phyloP scores from a whole-genome alignment of 2,888 invertebrate genomes.

The Xylocampa areola region DNA sequence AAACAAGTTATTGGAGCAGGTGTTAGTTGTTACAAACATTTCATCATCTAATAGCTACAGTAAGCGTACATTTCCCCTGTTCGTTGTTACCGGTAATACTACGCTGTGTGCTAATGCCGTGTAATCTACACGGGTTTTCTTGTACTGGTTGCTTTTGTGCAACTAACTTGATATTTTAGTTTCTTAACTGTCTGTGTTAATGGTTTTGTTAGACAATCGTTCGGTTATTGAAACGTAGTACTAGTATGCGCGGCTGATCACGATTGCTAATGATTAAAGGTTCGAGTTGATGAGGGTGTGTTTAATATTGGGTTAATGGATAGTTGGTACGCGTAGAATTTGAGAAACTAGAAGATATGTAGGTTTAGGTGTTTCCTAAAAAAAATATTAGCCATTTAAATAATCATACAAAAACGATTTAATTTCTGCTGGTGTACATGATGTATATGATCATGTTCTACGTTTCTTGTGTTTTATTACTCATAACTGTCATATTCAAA shows the following conservation, averaged over 20 bases:
- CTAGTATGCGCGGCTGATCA: constrained; percentile 45
- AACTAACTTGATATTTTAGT: constrained; percentile 62
- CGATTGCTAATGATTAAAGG: constrained; percentile 48
- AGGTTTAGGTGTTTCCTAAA: too few species aligned
- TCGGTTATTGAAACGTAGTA: constrained; percentile 41
- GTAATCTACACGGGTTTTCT: constrained; percentile 60
- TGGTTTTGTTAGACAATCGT: constrained; percentile 49
- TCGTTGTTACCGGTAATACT: constrained; percentile 59
- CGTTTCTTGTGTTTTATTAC: background rate
- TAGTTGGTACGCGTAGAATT: too few species aligned
- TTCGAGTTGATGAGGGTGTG: background rate
- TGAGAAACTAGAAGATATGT: too few species aligned
- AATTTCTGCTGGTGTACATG: too few species aligned
- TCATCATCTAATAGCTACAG: constrained; percentile 53
- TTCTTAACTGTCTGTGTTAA: constrained; percentile 48
- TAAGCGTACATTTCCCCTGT: constrained; percentile 55
- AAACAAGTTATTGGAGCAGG: constrained; percentile 45
- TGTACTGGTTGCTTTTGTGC: constrained; percentile 58
- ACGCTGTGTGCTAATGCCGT: constrained; percentile 54
- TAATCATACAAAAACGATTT: too few species aligned
- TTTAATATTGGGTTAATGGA: too few species aligned
- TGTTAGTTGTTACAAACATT: constrained; percentile 50
- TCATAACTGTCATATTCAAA: background rate
- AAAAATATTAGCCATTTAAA: too few species aligned
- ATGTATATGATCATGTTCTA: too few species aligned